Base-by-base conservation (phyloP, 2,113 vertebrate species). In the Urocolius indicus region DNA sequence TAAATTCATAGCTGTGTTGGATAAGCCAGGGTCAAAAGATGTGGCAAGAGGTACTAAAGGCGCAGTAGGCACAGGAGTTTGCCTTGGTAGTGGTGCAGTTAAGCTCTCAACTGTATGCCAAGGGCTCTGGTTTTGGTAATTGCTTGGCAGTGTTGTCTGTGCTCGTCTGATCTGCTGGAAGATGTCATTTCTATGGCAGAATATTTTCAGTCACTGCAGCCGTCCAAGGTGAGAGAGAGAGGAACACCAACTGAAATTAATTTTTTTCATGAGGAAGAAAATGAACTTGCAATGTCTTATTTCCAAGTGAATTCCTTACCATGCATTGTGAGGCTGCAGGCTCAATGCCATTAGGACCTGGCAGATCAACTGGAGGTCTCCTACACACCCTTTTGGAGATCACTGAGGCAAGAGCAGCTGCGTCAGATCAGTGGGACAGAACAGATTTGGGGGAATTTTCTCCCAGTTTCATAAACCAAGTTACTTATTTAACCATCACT, bases 241-340 rank as follows among this genome's bases (percentile, higher is more conserved):
- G 34, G 52, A 91, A 81, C 82, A n/a, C 43, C 74, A 84, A 75
- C 1, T 29, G 73, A 78, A 91, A 91, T 55, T 62, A 49, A 9
- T 61, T 82, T 89, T 71, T 84, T n/a, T n/a, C n/a, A n/a, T n/a
- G 26, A 91, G 48, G 19, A 91, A 82, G 38, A 65, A 95, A 93
- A 89, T 67, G 26, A 93, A 91, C 55, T 81, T 89, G 48, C 46
- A 59, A 48, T 84, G 78, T 89, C 32, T 69, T 63, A 43, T 51
- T 90, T 87, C 48, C 84, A 66, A 84, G 43, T 55, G 24, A 55
- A 67, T 48, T 68, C 27, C 57, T 75, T 32, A 43, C 38, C 8
- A 2, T 13, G 43, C 52, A 73, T 13, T 29, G 24, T 34, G 34
- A 81, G 43, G 48, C 91, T 94, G 36, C 63, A 88, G 36, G 48